A percentile compares a stretch with the other conserved stretches of the same genome.
Conservation (phyloP, 2,888 invertebrate genomes). For the Synanthedon vespiformis region DNA sequence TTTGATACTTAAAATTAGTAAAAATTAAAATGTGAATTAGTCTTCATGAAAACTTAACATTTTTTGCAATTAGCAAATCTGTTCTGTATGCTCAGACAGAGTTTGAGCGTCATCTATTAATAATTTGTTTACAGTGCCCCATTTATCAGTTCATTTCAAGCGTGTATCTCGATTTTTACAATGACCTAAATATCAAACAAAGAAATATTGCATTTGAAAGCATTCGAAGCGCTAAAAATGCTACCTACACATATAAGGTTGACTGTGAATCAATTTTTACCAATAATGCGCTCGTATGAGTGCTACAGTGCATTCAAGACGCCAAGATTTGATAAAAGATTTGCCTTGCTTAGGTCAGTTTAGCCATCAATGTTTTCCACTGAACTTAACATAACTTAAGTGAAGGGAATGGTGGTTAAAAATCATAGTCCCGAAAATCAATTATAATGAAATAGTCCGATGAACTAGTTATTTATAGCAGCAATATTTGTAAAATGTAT, state of each 20-base stretch:
- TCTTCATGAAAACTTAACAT: too few species aligned
- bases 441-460: constrained; percentile 5
- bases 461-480: constrained; percentile 12
- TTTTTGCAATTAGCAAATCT: too few species aligned
- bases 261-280: background rate
- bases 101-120: background rate
- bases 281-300: background rate
- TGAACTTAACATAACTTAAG: background rate
- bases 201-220: background rate
- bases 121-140: too few species aligned
- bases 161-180: background rate
- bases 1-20: too few species aligned
- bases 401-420: background rate
- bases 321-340: background rate
- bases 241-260: background rate
- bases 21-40: too few species aligned
- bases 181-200: background rate
- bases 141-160: background rate
- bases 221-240: background rate
- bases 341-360: background rate
- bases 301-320: background rate
- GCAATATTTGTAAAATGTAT: constrained; percentile 11
- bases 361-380: background rate
- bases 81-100: background rate
- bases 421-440: background rate